Percentiles rank a stretch among this genome's conserved stretches.
These are phyloP conservation scores for Synanthedon andrenaeformis DNA, from an alignment of 2,888 invertebrate species.

Conservation along the genomic window DNA sequence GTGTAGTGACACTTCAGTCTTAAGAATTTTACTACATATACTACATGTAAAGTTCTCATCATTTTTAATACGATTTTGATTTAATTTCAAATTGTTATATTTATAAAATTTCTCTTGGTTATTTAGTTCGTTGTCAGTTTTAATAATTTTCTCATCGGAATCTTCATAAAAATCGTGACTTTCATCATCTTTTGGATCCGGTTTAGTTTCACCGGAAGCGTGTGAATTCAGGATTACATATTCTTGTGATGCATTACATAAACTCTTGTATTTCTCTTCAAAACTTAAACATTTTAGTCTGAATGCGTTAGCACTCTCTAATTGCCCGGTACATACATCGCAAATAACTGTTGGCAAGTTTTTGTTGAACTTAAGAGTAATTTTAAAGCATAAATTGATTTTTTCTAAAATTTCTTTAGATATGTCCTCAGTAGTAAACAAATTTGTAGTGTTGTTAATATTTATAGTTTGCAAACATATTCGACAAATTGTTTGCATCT, in stretches of 20 bases:
- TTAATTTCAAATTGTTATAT: background rate
- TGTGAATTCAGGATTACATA: background rate
- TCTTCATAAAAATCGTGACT: background rate
- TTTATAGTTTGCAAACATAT: slow-evolving; percentile 30
- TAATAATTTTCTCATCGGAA: background rate
- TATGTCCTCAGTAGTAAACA: slow-evolving; percentile 22
- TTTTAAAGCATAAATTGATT: slow-evolving; percentile 41
- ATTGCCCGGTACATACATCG: slow-evolving; percentile 29
- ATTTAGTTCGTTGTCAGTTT: background rate
- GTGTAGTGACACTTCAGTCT: slow-evolving; percentile 32
- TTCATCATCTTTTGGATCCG: background rate
- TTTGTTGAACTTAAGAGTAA: slow-evolving; percentile 25
- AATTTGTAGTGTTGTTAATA: slow-evolving; percentile 11
- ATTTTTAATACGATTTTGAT: background rate
- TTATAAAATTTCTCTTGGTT: background rate
- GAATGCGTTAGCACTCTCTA: slow-evolving; percentile 36
- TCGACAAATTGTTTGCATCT: slow-evolving; percentile 22
- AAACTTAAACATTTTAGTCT: slow-evolving; percentile 40
- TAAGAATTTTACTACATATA: slow-evolving; percentile 39
- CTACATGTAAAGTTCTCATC: slow-evolving; percentile 22
- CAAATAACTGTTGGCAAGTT: slow-evolving; percentile 39
- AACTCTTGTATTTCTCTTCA: slow-evolving; percentile 27
- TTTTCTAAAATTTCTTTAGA: slow-evolving; percentile 30
- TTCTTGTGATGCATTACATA: slow-evolving; percentile 8
- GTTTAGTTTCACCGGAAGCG: background rate